A percentile compares a stretch with the other conserved stretches of the same genome.
Conservation (phyloP, 1,140 invertebrate species). For the Eurosta solidaginis region DNA sequence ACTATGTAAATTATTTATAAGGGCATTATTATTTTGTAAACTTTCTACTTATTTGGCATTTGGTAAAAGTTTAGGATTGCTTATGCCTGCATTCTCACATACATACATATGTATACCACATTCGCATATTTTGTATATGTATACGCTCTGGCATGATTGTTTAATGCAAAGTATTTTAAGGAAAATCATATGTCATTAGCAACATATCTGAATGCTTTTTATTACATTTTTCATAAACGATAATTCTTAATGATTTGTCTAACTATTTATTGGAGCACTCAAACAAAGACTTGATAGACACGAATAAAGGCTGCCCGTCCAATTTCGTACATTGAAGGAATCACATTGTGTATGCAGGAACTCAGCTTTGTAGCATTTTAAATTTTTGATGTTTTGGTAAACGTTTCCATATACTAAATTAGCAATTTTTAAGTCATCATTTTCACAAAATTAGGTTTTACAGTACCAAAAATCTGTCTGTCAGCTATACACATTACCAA, state of each 20-base stretch:
- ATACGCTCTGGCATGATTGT: background rate
- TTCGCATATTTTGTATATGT: background rate
- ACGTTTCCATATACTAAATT: background rate
- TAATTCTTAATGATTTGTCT: background rate
- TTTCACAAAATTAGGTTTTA: too few relatives aligned
- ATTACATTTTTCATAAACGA: too few relatives aligned
- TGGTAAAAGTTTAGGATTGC: background rate
- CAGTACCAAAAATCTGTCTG: background rate
- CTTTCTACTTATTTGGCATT: background rate
- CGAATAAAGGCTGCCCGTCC: background rate
- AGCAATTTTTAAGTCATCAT: too few relatives aligned
- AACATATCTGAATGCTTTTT: too few relatives aligned
- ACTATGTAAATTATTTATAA: background rate
- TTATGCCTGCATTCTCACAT: background rate
- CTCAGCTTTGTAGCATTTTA: background rate
- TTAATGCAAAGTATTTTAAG: background rate
- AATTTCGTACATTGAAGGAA: background rate
- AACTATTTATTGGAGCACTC: background rate
- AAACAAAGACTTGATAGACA: background rate
- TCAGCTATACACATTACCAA: background rate
- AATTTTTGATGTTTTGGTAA: background rate
- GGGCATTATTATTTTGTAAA: background rate
- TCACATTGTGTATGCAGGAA: conserved; percentile 8
- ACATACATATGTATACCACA: background rate
- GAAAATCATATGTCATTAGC: too few relatives aligned